Conservation (phyloP, 2,888 invertebrate genomes). For the Agapetus fuscipes region DNA sequence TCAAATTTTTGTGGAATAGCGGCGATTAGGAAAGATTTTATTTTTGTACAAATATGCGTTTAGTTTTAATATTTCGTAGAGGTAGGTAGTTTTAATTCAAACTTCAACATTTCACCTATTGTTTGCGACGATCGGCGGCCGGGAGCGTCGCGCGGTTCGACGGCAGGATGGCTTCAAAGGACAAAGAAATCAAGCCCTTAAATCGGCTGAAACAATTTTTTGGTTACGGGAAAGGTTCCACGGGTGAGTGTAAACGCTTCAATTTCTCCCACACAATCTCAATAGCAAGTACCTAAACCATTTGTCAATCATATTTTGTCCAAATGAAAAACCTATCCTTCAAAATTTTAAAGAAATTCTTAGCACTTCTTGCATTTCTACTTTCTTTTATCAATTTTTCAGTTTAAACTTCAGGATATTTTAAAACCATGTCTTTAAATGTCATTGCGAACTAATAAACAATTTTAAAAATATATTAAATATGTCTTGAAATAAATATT, state of each 20-base stretch:
- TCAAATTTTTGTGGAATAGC: conserved; percentile 15
- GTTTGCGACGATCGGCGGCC: conserved; percentile 5
- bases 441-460: too few relatives aligned
- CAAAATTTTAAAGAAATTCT: too few relatives aligned
- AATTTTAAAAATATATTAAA: too few relatives aligned
- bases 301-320: background rate
- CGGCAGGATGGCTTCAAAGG: conserved; percentile 53
- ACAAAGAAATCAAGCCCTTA: conserved; percentile 58
- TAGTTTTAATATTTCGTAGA: conserved; percentile 11
- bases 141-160: conserved; percentile 1
- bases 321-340: too few relatives aligned
- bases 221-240: conserved; percentile 45
- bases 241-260: conserved; percentile 25
- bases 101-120: conserved; percentile 5
- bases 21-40: conserved; percentile 7
- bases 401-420: too few relatives aligned
- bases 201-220: conserved; percentile 69
- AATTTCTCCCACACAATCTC: background rate
- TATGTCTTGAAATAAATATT: too few relatives aligned
- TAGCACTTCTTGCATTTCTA: too few relatives aligned
- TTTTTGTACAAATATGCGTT: conserved; percentile 15
- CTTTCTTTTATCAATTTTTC: too few relatives aligned
- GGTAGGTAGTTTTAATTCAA: conserved; percentile 14
- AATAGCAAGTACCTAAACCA: background rate
- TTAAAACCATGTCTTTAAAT: too few relatives aligned